Evolutionary conservation across 2,113 vertebrate species (phyloP), one percentile per base, ranked within the genome.

Genomic region (Ammodytes marinus): DNA sequence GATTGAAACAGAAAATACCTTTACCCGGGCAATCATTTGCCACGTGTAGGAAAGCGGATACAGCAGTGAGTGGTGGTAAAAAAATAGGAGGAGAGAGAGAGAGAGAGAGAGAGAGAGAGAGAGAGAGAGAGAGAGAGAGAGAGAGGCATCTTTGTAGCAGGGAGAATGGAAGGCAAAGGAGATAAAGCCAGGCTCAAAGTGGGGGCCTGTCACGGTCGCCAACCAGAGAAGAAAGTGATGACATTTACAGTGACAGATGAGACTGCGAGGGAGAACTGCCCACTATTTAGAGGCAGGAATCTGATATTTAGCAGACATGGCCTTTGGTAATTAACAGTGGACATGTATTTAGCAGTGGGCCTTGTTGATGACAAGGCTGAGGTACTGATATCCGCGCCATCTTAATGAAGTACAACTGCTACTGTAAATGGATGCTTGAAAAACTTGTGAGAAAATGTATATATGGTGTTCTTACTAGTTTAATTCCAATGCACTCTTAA

Each of bases 1-100:
- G 97, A 98, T 97, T 98, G 97, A 98, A 99, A 98, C 97, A 97
- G 97, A 99, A 98, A 98, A 99, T 99, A 98, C 97, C 97, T 99
- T 96, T 95, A 97, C 96, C 92, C 52, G 94, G 96, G 97, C 96
- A 97, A 97, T 97, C 97, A 97, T 97, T 94, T 96, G 97, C 97
- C 97, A 98, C 97, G 96, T 97, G 97, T 96, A 27, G 94, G 96
- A 97, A 98, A 98, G 96, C 93, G 95, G 97, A 98, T 97, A 97
- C 97, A 97, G 96, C 96, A 93, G 96, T 94, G 96, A 96, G 95
- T 90, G 93, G 95, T 91, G 94, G 93, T 96, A 95, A 94, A 92
- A 92, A 96, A 95, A 96, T 10, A 49, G 19, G 50, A 42, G 47
- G n/a, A 35, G 77, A 39, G 27, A 27, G 27, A 27, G 27, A 27